Evolutionary conservation across 2,113 vertebrate genomes (phyloP), one percentile per base, ranked within the genome.

Genomic region (Rhinopomastus cyanomelas): DNA sequence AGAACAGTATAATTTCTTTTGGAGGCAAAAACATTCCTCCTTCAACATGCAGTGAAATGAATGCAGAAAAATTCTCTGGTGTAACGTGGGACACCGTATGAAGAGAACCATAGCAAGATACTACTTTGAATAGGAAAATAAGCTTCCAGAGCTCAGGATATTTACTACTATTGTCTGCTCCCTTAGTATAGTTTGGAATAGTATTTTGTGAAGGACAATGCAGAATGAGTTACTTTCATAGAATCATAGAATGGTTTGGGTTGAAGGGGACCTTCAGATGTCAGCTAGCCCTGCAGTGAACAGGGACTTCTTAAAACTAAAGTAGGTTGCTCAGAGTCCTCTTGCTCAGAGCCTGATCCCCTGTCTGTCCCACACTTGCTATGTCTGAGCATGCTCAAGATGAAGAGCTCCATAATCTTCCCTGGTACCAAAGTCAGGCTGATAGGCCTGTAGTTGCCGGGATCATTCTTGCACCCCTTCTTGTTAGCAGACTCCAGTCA

Each of bases 1-100:
- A 48, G 21, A 67, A 65, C 32, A 51, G 42, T 3, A 22, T 21
- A 52, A 96, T 94, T 95, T 94, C 84, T 75, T 64, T 22, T 7
- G 27, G 85, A 87, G 57, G 88, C 30, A 81, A 78, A 92, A 78
- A 83, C 68, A 87, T 95, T 92, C 79, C 87, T 74, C 39, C 39
- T 42, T 42, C 39, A 42, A 42, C 39, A 42, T 42, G 68, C 32
- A 18, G 80, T 56, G 81, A 95, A 81, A 72, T 2, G 27, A 90
- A 78, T 0, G 0, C 81, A 76, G 66, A 55, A 90, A 92, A 78
- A 72, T 55, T 89, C 65, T 65, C 60, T 29, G 37, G 34, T 12
- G 2, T 30, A 88, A 84, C 2, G 3, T 34, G 49, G 61, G 69
- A 66, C 42, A 78, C 42, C 26, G 21, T 14, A 42, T 3, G 53